Base-by-base conservation (phyloP, 2,888 invertebrate species). In the Endotricha flammealis region DNA sequence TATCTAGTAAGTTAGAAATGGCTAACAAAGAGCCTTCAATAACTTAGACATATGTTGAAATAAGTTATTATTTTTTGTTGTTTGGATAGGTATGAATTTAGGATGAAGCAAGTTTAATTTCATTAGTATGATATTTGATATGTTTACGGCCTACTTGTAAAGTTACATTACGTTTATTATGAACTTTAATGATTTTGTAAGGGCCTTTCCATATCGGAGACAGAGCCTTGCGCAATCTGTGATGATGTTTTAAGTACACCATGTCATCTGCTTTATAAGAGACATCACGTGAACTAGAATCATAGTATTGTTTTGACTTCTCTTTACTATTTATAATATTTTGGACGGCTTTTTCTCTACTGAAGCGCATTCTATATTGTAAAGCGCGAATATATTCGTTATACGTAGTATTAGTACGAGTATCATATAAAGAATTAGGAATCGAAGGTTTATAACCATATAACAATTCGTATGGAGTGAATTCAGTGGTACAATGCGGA, bases 191-290 rank as follows among this genome's bases (percentile, higher is more conserved):
- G 0, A 57, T 38, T 38, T 53, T 50, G 20, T 40, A 51, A 2
- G 53, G 57, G 0, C 52, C 57, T 42, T 54, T 55, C 57, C 55
- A 55, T 1, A 48, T n/a, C 1, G 51, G 51, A 1, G 48, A 25
- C n/a, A 38, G 12, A 12, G 31, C 41, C 24, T 38, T 41, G 4
- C 30, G 30, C 32, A 30, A 32, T 17, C 30, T 37, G 20, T 35
- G 38, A n/a, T 41, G 35, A 6, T 31, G 29, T 14, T 32, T 11
- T 1, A 38, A n/a, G 25, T 36, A 42, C 4, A 42, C 42, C 29
- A 38, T 31, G 20, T 42, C 42, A 11, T 33, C 38, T 3, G 16
- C 9, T 16, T 42, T 42, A 10, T 38, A 42, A 3, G 27, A 12
- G 1, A 33, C 5, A 12, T 32, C 30, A 23, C 22, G 27, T 1